Evolutionary conservation across 2,797 vertebrate species (phyloP).

Genomic region (Pseudomugil gertrudae): DNA sequence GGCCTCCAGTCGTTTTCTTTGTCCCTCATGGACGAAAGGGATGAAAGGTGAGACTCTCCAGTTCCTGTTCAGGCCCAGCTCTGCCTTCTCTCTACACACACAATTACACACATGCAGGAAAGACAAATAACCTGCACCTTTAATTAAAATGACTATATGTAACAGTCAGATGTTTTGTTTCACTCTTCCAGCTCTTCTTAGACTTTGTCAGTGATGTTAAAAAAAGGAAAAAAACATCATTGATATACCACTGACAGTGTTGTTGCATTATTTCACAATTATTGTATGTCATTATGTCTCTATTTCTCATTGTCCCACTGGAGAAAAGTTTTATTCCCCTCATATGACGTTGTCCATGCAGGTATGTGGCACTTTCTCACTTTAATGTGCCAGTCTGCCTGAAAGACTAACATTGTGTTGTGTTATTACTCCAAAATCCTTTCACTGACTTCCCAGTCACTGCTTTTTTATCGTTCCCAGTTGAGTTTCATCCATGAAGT

Average conservation of each 20-base stretch:
- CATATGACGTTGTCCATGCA: slow-evolving; percentile 26
- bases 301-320: slow-evolving; percentile 38
- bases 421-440: slow-evolving; percentile 33
- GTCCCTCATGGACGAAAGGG: slow-evolving; percentile 55
- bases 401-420: slow-evolving; percentile 37
- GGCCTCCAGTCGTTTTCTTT: slow-evolving; percentile 60
- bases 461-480: slow-evolving; percentile 38
- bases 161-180: slow-evolving; percentile 43
- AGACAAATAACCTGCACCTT: slow-evolving; percentile 55
- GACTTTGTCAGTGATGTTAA: slow-evolving; percentile 28
- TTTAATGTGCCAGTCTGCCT: slow-evolving; percentile 52
- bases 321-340: slow-evolving; percentile 27
- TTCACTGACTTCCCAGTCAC: slow-evolving; percentile 17
- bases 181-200: slow-evolving; percentile 42
- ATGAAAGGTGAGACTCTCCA: slow-evolving; percentile 67
- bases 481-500: slow-evolving; percentile 33
- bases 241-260: slow-evolving; percentile 4
- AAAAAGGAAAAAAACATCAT: slow-evolving; percentile 18
- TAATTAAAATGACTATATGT: slow-evolving; percentile 47
- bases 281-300: slow-evolving; percentile 32
- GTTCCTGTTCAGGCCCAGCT: slow-evolving; percentile 33
- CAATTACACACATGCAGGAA: slow-evolving; percentile 12
- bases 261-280: slow-evolving; percentile 40
- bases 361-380: slow-evolving; percentile 42
- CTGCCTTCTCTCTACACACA: slow-evolving; percentile 17